Base-by-base conservation (phyloP, 2,888 invertebrate species). In the Bombyx huttoni region DNA sequence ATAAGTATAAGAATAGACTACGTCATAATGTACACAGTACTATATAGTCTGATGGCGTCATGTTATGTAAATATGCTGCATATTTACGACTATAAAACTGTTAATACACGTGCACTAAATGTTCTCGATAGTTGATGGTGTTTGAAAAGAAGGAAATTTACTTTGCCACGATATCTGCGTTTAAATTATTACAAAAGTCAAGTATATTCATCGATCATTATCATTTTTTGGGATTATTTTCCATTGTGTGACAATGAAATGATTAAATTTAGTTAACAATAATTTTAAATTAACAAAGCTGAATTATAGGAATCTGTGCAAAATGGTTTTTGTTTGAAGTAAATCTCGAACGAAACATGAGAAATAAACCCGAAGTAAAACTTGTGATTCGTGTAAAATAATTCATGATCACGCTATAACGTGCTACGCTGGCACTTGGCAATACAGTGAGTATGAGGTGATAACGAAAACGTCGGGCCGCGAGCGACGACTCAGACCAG, bases 21-120 rank as follows among this genome's bases (percentile, higher is more conserved):
- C 40, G 40, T 40, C 24, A 50, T 24, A 50, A n/a, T 35, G 13
- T 46, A n/a, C 47, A 60, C 33, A 52, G 13, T 51, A 24, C 24
- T 24, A 50, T 14, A 13, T 55, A 67, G 61, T 64, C 61, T 61
- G 49, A 66, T 73, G 71, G 67, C 75, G 76, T 75, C 77, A 79
- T 68, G 67, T 63, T 67, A 56, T 53, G 62, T 63, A 71, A 75
- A 71, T 65, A 68, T 60, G 64, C 58, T 60, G 60, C 52, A 56
- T 55, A 61, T 68, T 68, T 70, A 68, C 66, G 56, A 60, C 67
- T 54, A 57, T 58, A 55, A 59, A 53, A 55, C 45, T 51, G 55
- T 53, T 52, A 49, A 49, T 47, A 47, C 40, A 45, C 5, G 10
- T 40, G 40, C 40, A 40, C 2, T 24, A 24, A 3, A 24, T 24